phyloP scores from a whole-genome alignment of 2,797 vertebrate species.

The Pogoniulus pusillus region DNA sequence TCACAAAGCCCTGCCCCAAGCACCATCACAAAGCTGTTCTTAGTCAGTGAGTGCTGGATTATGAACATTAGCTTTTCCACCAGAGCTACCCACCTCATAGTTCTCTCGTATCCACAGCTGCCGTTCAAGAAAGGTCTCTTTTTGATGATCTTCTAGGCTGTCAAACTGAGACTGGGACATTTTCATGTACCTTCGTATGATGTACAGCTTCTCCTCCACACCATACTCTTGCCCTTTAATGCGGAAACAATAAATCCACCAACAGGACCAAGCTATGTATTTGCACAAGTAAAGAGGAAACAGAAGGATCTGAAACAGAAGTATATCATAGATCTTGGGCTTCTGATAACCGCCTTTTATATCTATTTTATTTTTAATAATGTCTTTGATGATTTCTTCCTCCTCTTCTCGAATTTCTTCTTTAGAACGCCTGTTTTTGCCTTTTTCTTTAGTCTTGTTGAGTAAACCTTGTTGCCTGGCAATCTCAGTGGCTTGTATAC shows the following conservation, averaged over 20 bases:
- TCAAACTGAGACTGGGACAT: constrained; percentile 96
- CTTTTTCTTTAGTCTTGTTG: constrained; percentile 91
- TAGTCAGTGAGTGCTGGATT: background rate
- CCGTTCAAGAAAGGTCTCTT: constrained; percentile 84
- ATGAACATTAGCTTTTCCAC: background rate
- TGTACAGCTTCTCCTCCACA: constrained; percentile 89
- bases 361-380: constrained; percentile 98
- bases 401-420: constrained; percentile 95
- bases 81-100: constrained; percentile 83
- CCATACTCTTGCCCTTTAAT: constrained; percentile 91
- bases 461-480: constrained; percentile 93
- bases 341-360: constrained; percentile 98
- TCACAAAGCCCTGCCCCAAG: background rate
- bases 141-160: constrained; percentile 86
- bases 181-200: constrained; percentile 92
- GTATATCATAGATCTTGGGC: constrained; percentile 90
- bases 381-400: constrained; percentile 93
- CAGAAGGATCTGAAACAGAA: constrained; percentile 90
- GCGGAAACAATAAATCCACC: constrained; percentile 92
- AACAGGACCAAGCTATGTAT: constrained; percentile 86
- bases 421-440: constrained; percentile 90
- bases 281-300: constrained; percentile 86
- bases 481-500: constrained; percentile 93
- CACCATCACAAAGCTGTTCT: background rate
- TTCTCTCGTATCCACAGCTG: constrained; percentile 92